Conservation (phyloP, 2,888 invertebrate species). For the Julus scanicus region DNA sequence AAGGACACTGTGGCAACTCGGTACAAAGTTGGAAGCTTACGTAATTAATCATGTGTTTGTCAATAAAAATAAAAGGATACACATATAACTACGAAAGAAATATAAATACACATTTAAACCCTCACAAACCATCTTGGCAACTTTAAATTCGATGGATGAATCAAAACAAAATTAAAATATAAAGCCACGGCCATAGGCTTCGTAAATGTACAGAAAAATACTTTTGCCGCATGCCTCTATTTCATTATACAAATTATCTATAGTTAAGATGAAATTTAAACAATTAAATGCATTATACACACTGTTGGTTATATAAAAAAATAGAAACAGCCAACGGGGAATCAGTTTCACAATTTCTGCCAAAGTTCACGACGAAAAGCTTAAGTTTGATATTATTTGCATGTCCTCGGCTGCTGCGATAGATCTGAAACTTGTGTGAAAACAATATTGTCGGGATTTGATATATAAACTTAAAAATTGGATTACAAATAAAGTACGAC, state of each 20-base stretch:
- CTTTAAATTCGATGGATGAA: not conserved
- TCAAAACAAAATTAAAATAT: not conserved
- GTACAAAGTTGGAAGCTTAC: not conserved
- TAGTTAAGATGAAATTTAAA: not conserved
- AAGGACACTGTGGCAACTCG: not conserved
- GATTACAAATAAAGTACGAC: too few relatives aligned
- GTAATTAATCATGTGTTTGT: not conserved
- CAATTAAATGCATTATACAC: not conserved
- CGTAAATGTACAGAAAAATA: conserved; percentile 2
- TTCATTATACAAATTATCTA: not conserved
- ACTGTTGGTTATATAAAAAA: not conserved
- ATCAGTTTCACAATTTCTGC: not conserved
- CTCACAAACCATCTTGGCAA: not conserved
- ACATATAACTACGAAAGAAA: not conserved
- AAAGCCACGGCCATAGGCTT: not conserved
- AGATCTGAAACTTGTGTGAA: too few relatives aligned
- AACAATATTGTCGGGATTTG: too few relatives aligned
- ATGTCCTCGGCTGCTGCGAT: too few relatives aligned
- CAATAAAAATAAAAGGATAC: not conserved
- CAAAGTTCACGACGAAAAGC: too few relatives aligned
- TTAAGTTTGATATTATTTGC: too few relatives aligned
- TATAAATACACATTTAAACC: not conserved
- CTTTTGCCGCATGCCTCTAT: not conserved
- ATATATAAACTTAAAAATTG: too few relatives aligned
- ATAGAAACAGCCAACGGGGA: not conserved